A percentile compares a stretch with the other conserved stretches of the same genome.
Conservation (phyloP, 1,140 invertebrate genomes). For the Phocides pigmalion region DNA sequence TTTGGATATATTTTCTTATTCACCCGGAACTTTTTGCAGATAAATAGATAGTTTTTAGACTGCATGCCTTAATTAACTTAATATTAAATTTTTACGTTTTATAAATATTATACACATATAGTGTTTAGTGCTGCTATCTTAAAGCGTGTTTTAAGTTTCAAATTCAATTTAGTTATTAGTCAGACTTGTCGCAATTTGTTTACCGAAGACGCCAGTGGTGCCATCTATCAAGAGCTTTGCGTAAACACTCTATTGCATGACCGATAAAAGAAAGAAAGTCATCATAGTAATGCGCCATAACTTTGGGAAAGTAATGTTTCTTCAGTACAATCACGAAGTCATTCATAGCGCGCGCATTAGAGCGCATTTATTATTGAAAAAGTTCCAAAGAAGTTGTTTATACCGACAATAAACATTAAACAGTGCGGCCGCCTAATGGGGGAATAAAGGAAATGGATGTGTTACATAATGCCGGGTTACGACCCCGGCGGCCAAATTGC, state of each 20-base stretch:
- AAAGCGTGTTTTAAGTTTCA: too few relatives aligned
- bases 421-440: slow-evolving; percentile 22
- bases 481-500: slow-evolving; percentile 22
- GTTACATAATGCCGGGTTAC: slow-evolving; percentile 11
- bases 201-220: too few relatives aligned
- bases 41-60: too few relatives aligned
- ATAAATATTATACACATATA: too few relatives aligned
- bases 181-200: too few relatives aligned
- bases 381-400: slow-evolving; percentile 31
- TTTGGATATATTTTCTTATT: too few relatives aligned
- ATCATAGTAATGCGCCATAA: slow-evolving; percentile 8
- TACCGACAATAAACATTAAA: slow-evolving; percentile 28
- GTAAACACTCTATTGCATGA: not conserved
- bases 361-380: slow-evolving; percentile 30
- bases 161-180: too few relatives aligned
- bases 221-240: too few relatives aligned
- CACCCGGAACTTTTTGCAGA: too few relatives aligned
- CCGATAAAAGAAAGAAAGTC: not conserved
- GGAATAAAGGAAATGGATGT: slow-evolving; percentile 19
- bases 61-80: too few relatives aligned
- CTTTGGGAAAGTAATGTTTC: slow-evolving; percentile 6
- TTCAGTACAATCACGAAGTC: slow-evolving; percentile 14
- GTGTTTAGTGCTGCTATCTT: too few relatives aligned
- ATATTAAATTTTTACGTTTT: too few relatives aligned
- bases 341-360: slow-evolving; percentile 14